These are phyloP conservation scores for Parauchenoglanis ngamensis DNA, from an alignment of 2,797 vertebrate species.

Conservation along the genomic window DNA sequence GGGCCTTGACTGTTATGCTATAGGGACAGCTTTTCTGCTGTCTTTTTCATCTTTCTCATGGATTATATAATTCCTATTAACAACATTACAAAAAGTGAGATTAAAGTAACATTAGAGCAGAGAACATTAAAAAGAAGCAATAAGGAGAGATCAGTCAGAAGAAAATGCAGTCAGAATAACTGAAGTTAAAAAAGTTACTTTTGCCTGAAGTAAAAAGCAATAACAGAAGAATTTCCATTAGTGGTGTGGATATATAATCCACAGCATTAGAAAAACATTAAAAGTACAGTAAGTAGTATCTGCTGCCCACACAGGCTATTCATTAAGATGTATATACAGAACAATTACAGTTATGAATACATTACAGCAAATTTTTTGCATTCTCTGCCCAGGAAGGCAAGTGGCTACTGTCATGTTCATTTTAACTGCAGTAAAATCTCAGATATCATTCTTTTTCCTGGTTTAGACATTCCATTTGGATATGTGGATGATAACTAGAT, in stretches of 20 bases:
- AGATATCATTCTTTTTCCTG: background rate
- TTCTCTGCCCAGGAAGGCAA: background rate
- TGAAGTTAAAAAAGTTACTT: background rate
- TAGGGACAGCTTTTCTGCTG: background rate
- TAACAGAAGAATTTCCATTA: background rate
- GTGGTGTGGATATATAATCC: background rate
- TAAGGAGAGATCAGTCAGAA: background rate
- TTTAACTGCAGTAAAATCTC: background rate
- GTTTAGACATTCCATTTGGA: background rate
- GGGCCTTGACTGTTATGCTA: background rate
- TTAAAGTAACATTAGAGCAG: background rate
- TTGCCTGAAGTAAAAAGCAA: slow-evolving; percentile 4
- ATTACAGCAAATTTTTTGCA: background rate
- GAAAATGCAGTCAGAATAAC: background rate
- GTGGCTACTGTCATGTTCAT: background rate
- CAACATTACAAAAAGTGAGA: background rate
- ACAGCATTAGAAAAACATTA: slow-evolving; percentile 11
- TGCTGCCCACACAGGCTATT: background rate
- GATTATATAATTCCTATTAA: background rate
- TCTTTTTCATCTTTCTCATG: background rate
- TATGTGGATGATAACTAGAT: background rate
- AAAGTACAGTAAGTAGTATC: background rate
- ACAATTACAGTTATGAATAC: background rate
- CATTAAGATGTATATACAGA: background rate
- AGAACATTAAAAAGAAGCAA: background rate